Conservation (phyloP, 2,797 vertebrate genomes). For the Catamblyrhynchus diadema region DNA sequence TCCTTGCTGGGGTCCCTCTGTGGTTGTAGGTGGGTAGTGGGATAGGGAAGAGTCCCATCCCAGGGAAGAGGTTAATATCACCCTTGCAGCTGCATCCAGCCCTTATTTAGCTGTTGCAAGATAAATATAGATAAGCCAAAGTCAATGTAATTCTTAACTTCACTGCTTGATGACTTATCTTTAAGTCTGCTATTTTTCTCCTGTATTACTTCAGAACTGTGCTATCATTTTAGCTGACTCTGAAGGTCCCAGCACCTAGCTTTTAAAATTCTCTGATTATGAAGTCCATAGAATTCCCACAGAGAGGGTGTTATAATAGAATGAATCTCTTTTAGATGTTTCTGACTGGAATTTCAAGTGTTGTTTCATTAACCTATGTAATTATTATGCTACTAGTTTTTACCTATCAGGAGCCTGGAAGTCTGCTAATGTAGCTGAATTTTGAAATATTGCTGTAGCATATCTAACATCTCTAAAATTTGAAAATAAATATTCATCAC, state of each 20-base stretch:
- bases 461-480: not conserved
- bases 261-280: not conserved
- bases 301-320: not conserved
- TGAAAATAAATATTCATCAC: not conserved
- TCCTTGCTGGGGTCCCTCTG: not conserved
- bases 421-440: not conserved
- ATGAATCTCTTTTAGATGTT: not conserved
- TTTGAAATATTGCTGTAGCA: not conserved
- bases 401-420: not conserved
- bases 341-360: not conserved
- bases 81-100: not conserved
- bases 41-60: not conserved
- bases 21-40: not conserved
- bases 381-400: not conserved
- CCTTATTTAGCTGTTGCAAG: not conserved
- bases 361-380: not conserved
- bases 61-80: not conserved
- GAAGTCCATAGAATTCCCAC: not conserved
- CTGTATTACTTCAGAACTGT: not conserved
- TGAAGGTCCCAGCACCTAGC: not conserved
- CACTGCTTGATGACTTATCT: not conserved
- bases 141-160: not conserved
- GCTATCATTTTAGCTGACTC: not conserved
- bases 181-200: not conserved
- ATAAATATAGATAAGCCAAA: not conserved